Base-by-base conservation (phyloP, 2,797 vertebrate species). In the Notolepis coatsorum region DNA sequence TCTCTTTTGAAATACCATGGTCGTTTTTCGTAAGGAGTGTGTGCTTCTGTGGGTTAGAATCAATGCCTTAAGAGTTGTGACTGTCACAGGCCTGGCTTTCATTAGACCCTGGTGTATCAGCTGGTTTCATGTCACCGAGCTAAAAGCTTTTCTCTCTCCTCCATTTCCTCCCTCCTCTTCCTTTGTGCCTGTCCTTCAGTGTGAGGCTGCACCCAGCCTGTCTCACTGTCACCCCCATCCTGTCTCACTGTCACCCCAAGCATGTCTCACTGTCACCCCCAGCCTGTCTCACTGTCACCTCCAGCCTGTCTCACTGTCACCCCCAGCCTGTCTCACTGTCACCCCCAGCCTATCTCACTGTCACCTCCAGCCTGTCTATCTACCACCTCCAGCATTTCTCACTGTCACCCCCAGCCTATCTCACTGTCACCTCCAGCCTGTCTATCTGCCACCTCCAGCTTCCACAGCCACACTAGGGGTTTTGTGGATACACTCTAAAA, bases 321-420 rank as follows among this genome's bases (percentile, higher is more conserved):
- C n/a, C n/a, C n/a, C n/a, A n/a, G n/a, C n/a, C n/a, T n/a, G n/a
- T n/a, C n/a, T n/a, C n/a, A n/a, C n/a, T n/a, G n/a, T n/a, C n/a
- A n/a, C n/a, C n/a, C n/a, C n/a, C n/a, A n/a, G n/a, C n/a, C n/a
- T n/a, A n/a, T n/a, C n/a, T n/a, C n/a, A n/a, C n/a, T n/a, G n/a
- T 37, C 33, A 2, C 17, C 65, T 67, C 37, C 21, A 41, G 65
- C 77, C 64, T 68, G 64, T 75, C 51, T 80, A 55, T 55, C 75
- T 77, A 79, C 71, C 76, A 71, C 65, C 61, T 77, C 84, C 66
- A 78, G 82, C 82, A n/a, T n/a, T n/a, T n/a, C n/a, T n/a, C n/a
- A n/a, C n/a, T n/a, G n/a, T n/a, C n/a, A n/a, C n/a, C n/a, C n/a
- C n/a, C n/a, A n/a, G n/a, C n/a, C n/a, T n/a, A n/a, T n/a, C n/a